Evolutionary conservation across 1,140 invertebrate species (phyloP), one percentile per base, ranked within the genome.

Genomic region (Pseudomyrmex pallidus): DNA sequence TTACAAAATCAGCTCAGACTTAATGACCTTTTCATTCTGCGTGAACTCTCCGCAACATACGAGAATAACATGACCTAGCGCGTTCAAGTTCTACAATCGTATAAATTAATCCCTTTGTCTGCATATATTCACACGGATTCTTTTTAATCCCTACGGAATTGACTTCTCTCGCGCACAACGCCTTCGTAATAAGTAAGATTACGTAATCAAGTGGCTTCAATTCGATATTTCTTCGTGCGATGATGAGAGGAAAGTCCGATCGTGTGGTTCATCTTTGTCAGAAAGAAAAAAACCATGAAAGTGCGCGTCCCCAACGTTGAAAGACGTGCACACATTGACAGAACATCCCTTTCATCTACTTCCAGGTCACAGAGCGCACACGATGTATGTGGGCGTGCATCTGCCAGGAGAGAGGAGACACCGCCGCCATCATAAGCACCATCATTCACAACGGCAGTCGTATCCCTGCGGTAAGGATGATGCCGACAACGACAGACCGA

Each of bases 361-460:
- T 94, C 70, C 94, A 98, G 98, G 97, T 94, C 98, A 98, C 94
- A 96, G 97, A 87, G 97, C 97, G 74, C 97, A 98, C 92, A 97
- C 97, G 10, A 97, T 98, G 22, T 98, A 98, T 93, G 97, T 98
- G 88, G 97, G 98, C 5, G 97, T 98, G 12, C 97, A 98, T 94
- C 95, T 98, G 85, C 97, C 97, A 1, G 96, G 96, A 3, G 96
- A 96, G 89, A 95, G 97, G 86, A 95, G 97, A 77, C 97, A 97
- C 89, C 96, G 97, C 87, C 95, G 97, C 44, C 96, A 97, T 88
- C 97, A 97, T 93, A 97, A 97, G 91, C 97, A 97, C 91, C 96
- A 97, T 88, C 96, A 96, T 86, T 95, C 93, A 94, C 94, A 93
- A 95, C 94, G 87, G 84, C 92, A 89, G 84, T 83, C 84, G 85